Percentiles rank a stretch among this genome's conserved stretches.
Conservation (phyloP, 2,888 invertebrate genomes). For the Brachyptera putata region DNA sequence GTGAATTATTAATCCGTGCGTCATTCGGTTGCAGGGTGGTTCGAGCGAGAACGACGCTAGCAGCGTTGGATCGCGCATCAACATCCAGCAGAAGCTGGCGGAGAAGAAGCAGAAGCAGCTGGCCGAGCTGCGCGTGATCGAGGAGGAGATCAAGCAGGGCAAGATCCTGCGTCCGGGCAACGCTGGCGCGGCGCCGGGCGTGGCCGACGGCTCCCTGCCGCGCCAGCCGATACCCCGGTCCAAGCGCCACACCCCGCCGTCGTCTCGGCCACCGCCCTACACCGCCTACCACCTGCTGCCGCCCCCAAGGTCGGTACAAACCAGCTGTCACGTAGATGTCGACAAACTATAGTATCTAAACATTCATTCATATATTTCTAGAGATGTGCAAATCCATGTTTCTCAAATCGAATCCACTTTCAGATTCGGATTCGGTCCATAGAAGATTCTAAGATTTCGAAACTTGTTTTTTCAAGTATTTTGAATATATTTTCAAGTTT, state of each 20-base stretch:
- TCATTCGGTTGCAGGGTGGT: slow-evolving; percentile 56
- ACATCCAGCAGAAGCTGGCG: slow-evolving; percentile 80
- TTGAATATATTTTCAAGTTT: too few relatives aligned
- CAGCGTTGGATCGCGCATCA: slow-evolving; percentile 69
- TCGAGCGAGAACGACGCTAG: slow-evolving; percentile 71
- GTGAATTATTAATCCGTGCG: too few relatives aligned
- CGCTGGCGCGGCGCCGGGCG: slow-evolving; percentile 20
- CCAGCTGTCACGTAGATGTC: too few relatives aligned
- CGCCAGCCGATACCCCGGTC: slow-evolving; percentile 66
- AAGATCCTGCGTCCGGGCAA: slow-evolving; percentile 49
- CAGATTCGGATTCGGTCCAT: too few relatives aligned
- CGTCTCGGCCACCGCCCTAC: slow-evolving; percentile 45
- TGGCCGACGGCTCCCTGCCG: slow-evolving; percentile 39
- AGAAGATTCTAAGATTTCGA: too few relatives aligned
- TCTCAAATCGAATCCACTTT: too few relatives aligned
- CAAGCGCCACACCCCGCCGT: slow-evolving; percentile 60
- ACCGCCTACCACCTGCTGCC: slow-evolving; percentile 39
- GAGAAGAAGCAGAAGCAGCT: slow-evolving; percentile 86
- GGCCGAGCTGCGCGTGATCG: slow-evolving; percentile 74
- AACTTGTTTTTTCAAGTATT: too few relatives aligned
- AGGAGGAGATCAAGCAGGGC: slow-evolving; percentile 83
- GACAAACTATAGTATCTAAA: too few relatives aligned
- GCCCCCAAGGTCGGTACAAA: slow-evolving; percentile 16
- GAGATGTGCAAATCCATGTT: too few relatives aligned
- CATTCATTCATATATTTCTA: too few relatives aligned